phyloP scores from a whole-genome alignment of 2,797 vertebrate species.

The Premnoplex brunnescens region DNA sequence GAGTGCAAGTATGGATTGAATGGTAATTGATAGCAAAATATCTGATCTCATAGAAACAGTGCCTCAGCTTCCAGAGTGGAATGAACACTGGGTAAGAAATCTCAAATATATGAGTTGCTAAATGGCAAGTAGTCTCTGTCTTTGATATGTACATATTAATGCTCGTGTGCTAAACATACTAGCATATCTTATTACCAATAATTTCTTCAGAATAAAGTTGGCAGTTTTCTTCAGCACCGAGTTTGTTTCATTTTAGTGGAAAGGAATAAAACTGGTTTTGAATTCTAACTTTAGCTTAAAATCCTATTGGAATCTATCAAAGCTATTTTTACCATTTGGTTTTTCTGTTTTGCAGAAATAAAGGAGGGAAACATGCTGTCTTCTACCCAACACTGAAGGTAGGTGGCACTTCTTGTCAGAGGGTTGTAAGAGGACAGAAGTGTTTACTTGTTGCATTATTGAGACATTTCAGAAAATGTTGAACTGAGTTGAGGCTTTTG shows the following conservation, averaged over 20 bases:
- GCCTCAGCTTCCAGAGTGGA: not conserved
- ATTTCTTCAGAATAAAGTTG: not conserved
- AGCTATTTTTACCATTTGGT: not conserved
- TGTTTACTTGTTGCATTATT: not conserved
- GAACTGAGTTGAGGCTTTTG: not conserved
- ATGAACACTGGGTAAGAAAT: not conserved
- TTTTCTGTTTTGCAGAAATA: slow-evolving; percentile 80
- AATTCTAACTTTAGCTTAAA: not conserved
- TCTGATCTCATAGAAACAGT: not conserved
- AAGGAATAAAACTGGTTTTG: not conserved
- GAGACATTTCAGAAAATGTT: not conserved
- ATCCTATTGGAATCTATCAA: not conserved
- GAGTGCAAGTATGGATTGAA: not conserved
- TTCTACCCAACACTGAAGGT: slow-evolving; percentile 97
- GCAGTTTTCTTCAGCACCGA: not conserved
- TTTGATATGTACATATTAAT: not conserved
- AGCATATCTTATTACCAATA: not conserved
- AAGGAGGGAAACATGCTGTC: slow-evolving; percentile 85
- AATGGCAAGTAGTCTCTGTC: not conserved
- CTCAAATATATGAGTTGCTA: not conserved
- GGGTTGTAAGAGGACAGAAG: not conserved
- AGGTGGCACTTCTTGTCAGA: not conserved
- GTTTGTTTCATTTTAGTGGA: not conserved
- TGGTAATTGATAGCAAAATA: not conserved
- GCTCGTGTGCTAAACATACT: not conserved